Base-by-base conservation (phyloP, 1,140 invertebrate genomes). In the Mizuhopecten yessoensis region DNA sequence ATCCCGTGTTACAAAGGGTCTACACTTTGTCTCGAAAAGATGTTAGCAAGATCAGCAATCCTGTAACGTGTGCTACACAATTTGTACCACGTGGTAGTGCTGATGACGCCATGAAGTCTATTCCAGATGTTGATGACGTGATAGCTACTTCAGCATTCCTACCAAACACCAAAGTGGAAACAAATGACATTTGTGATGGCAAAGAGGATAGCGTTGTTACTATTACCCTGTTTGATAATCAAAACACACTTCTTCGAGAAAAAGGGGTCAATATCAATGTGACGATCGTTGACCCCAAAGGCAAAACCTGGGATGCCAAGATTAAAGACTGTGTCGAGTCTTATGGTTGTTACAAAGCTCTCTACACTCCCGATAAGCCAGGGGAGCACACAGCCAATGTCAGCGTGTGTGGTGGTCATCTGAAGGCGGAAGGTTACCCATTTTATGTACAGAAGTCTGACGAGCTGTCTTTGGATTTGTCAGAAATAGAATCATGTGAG, bases 121-220 rank as follows among this genome's bases (percentile, higher is more conserved):
- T 86, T 29, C 88, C 89, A 49, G 86, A 42, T 17, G 89, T 92
- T 86, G 92, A 90, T n/a, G 57, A 86, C 86, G 90, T 92, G 39
- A 86, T 86, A 34, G 34, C 92, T 36, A 86, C 92, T 17, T 86
- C 88, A 10, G 88, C 86, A 0, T 92, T 33, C 49, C 29, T 92
- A 15, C 92, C 92, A 29, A 91, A 92, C 33, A 92, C 92, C 15
- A 36, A 88, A 34, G 90, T 91, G 3, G 86, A 92, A 75, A 90
- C 88, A 1, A 86, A 88, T 23, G 90, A 92, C 87, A 86, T 91
- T 11, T 49, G 34, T 0, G 45, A 49, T 1, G 92, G 92, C 9
- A 88, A 39, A 34, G 92, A 92, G 57, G 88, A 91, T 75, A 86
- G 39, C 15, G 42, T 57, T 9, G 33, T 92, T 2, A 45, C 88